Conservation (phyloP, 2,888 invertebrate genomes). For the Hedychridium roseum region DNA sequence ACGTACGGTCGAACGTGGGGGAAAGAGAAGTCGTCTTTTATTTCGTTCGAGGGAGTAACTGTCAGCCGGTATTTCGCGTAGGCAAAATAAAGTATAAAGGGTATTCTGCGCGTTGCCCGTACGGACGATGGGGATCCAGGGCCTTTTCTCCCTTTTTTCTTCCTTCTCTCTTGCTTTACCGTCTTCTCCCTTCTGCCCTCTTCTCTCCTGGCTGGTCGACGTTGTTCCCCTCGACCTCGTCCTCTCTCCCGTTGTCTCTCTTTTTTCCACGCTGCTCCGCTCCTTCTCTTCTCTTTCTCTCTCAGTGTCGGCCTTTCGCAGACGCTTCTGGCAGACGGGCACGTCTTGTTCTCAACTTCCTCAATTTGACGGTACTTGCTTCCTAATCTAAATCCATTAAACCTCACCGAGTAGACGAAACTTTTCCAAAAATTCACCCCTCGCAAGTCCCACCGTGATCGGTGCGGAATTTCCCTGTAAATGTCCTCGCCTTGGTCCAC, state of each 20-base stretch:
- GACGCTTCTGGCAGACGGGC: constrained; percentile 43
- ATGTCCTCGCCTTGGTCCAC: too few relatives aligned
- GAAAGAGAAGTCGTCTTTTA: constrained; percentile 36
- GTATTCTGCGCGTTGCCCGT: constrained; percentile 48
- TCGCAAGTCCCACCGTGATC: not conserved
- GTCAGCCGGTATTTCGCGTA: constrained; percentile 49
- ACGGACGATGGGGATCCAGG: constrained; percentile 18
- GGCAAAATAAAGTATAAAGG: constrained; percentile 51
- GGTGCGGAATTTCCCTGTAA: too few relatives aligned
- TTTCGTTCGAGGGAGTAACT: constrained; percentile 47
- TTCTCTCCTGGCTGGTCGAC: not conserved
- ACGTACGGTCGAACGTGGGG: too few relatives aligned
- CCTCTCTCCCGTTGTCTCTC: constrained; percentile 11
- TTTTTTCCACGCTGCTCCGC: not conserved
- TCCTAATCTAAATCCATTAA: constrained; percentile 1
- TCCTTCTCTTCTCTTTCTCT: constrained; percentile 3
- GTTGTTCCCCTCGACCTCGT: constrained; percentile 8
- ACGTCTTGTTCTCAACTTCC: constrained; percentile 49
- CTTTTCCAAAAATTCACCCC: not conserved
- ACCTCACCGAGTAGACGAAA: not conserved
- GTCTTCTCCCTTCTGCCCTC: constrained; percentile 11
- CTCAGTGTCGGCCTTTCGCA: constrained; percentile 16
- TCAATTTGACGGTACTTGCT: constrained; percentile 24
- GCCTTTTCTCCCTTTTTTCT: constrained; percentile 12
- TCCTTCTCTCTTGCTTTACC: constrained; percentile 6